Percentiles rank a stretch among this genome's conserved stretches.
Conservation (phyloP, 2,113 vertebrate species). For the Tamias sibiricus region DNA sequence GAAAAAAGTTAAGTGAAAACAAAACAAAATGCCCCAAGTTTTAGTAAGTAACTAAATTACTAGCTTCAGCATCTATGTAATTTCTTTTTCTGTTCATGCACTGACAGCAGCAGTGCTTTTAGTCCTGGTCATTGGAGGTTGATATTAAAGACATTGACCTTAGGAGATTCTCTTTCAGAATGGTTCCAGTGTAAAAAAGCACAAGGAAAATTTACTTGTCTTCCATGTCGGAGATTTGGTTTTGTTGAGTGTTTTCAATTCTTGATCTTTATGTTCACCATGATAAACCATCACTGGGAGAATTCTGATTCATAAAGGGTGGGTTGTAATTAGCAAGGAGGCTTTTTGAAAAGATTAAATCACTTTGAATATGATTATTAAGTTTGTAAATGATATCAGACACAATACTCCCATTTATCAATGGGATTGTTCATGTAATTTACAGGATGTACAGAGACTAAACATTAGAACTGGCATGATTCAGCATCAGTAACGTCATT, state of each 20-base stretch:
- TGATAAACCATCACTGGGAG: not conserved
- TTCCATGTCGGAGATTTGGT: not conserved
- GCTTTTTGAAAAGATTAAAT: not conserved
- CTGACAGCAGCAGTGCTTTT: not conserved
- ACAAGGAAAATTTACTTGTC: not conserved
- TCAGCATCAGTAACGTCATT: too few species aligned
- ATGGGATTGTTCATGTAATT: not conserved
- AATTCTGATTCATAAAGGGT: slow-evolving; percentile 12
- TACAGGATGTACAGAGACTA: not conserved
- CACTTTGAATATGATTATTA: slow-evolving; percentile 37
- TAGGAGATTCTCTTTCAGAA: not conserved
- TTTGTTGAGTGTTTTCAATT: not conserved
- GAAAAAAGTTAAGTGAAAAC: not conserved
- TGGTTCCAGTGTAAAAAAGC: not conserved
- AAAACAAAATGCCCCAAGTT: not conserved
- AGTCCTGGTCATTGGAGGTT: not conserved
- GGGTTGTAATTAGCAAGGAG: not conserved
- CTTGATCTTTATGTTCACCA: not conserved
- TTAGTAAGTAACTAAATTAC: not conserved
- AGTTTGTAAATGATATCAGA: slow-evolving; percentile 5
- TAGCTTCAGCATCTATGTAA: not conserved
- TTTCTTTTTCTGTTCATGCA: not conserved
- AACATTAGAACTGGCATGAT: not conserved
- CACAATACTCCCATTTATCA: not conserved
- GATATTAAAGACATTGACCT: not conserved